These are phyloP conservation scores for Ailurus styani DNA, from an alignment of 2,113 vertebrate genomes.

Conservation along the genomic window DNA sequence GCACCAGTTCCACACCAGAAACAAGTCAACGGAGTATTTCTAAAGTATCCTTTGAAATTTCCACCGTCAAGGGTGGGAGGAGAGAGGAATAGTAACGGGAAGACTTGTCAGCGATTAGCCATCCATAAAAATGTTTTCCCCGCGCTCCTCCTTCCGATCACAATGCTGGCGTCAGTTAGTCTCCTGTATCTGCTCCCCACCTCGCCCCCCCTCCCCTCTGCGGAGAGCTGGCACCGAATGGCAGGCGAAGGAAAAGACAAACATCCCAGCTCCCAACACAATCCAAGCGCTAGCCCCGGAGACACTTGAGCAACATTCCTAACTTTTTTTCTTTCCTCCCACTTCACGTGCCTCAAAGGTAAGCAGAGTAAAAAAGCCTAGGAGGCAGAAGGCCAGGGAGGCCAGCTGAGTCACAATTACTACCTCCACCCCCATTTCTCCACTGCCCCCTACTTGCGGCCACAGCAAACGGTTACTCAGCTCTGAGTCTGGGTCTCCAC, in stretches of 20 bases:
- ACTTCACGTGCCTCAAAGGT: neutral
- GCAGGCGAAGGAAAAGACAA: neutral
- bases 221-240: conserved; percentile 40
- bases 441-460: neutral
- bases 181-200: conserved; percentile 71
- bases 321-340: neutral
- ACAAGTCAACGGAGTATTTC: conserved; percentile 49
- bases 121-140: conserved; percentile 67
- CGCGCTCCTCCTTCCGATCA: conserved; percentile 73
- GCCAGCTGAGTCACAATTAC: neutral
- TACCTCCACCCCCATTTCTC: neutral
- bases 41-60: conserved; percentile 44
- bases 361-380: neutral
- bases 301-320: conserved; percentile 15
- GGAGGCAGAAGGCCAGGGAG: too few species aligned
- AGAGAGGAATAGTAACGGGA: conserved; percentile 54
- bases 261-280: neutral
- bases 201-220: conserved; percentile 61
- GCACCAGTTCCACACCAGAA: conserved; percentile 53
- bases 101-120: conserved; percentile 69
- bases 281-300: neutral
- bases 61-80: conserved; percentile 6
- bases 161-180: conserved; percentile 83
- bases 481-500: neutral
- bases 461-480: neutral